These are phyloP conservation scores for Piliocolobus tephrosceles DNA, from an alignment of 2,113 vertebrate species.

Conservation along the genomic window DNA sequence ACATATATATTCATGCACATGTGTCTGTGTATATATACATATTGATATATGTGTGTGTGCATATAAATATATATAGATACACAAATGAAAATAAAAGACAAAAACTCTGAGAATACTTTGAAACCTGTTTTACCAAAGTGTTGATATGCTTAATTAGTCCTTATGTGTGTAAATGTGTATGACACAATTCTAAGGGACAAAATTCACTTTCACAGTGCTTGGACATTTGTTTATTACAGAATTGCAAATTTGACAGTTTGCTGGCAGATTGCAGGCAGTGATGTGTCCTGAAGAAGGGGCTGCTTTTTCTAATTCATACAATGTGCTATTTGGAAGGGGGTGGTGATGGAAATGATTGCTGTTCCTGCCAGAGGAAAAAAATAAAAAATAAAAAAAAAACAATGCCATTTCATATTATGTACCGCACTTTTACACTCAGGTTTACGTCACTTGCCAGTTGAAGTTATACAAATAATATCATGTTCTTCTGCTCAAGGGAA, in stretches of 20 bases:
- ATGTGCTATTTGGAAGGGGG: neutral
- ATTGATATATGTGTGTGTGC: neutral
- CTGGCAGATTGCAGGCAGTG: neutral
- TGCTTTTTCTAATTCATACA: neutral
- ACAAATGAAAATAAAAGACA: neutral
- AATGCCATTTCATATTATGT: neutral
- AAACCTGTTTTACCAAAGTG: neutral
- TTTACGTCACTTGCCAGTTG: neutral
- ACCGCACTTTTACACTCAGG: neutral
- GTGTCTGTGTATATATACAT: neutral
- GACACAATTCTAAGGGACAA: neutral
- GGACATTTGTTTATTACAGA: neutral
- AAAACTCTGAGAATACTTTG: neutral
- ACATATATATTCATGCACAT: neutral
- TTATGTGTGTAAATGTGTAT: neutral
- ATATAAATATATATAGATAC: too few species aligned
- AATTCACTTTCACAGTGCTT: neutral
- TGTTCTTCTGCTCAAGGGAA: neutral
- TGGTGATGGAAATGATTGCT: neutral
- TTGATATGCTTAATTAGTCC: neutral
- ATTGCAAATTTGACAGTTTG: neutral
- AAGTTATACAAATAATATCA: neutral
- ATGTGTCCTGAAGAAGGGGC: neutral
- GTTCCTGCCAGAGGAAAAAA: neutral
- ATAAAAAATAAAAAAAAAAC: neutral